Evolutionary conservation across 1,140 invertebrate species (phyloP), one percentile per base, ranked within the genome.

Genomic region (Camponotus vicinus): DNA sequence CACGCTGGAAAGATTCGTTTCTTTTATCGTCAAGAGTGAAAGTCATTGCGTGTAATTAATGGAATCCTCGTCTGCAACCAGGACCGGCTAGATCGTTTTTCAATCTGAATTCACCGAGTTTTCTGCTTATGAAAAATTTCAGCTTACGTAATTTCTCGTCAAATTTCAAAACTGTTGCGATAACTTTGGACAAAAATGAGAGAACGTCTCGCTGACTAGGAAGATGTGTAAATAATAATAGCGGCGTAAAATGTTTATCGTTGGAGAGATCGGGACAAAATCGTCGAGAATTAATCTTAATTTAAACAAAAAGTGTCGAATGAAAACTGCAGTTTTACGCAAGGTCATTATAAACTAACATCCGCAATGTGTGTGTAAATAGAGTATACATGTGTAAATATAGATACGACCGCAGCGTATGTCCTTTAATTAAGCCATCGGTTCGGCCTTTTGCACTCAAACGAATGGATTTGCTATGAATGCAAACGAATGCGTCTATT

Each of bases 21-120:
- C 27, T 63, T 61, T 61, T 59, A 71, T 59, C 40, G n/a, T 49
- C 8, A 83, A 42, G 27, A 83, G 69, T 75, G 79, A 83, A 63
- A 75, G 79, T 83, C 70, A 7, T 73, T 34, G 79, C 67, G 55
- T 73, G 55, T 49, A 83, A 83, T 83, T 83, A 83, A 59, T 61
- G n/a, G 79, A 45, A 63, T 75, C n/a, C 27, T 55, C 66, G 40
- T 71, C 66, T 59, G n/a, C 15, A n/a, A 59, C 40, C 11, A 45
- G 18, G n/a, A 15, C 27, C 13, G 4, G 5, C 9, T 9, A 55
- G 21, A 57, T 82, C 40, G 40, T 7, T 27, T 1, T 61, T 63
- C 42, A 11, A 27, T 73, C 37, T 18, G 21, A 42, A 79, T 69
- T 49, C n/a, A 77, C 34, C 18, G 3, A 49, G 5, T 71, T 32